A percentile compares a stretch with the other conserved stretches of the same genome.
Conservation (phyloP, 2,113 vertebrate species). For the Laticauda laticaudata region DNA sequence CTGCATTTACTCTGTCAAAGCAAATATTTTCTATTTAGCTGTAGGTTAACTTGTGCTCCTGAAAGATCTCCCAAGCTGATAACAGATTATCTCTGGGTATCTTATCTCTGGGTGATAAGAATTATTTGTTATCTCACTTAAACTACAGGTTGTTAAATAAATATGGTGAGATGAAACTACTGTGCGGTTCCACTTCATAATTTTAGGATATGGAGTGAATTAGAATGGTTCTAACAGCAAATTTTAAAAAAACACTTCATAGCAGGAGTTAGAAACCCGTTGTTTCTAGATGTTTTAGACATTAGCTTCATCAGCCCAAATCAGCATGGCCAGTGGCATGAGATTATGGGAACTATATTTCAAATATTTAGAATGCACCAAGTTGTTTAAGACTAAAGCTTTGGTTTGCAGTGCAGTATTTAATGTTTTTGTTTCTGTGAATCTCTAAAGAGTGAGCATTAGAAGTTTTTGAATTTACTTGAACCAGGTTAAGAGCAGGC, state of each 20-base stretch:
- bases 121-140: not conserved
- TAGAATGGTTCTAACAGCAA: not conserved
- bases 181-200: not conserved
- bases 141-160: not conserved
- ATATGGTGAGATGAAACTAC: not conserved
- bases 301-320: not conserved
- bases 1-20: not conserved
- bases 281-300: not conserved
- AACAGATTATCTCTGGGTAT: not conserved
- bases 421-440: not conserved
- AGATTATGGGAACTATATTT: not conserved
- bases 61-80: not conserved
- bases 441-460: not conserved
- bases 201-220: slow-evolving; percentile 12
- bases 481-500: not conserved
- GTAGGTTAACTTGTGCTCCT: not conserved
- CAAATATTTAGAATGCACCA: not conserved
- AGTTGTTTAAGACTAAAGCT: not conserved
- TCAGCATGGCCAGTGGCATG: not conserved
- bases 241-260: not conserved
- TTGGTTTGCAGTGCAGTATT: not conserved
- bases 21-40: not conserved
- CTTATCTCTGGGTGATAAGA: not conserved
- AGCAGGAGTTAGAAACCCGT: not conserved
- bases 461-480: not conserved